Base-by-base conservation (phyloP, 2,797 vertebrate species). In the Hydrolagus colliei region DNA sequence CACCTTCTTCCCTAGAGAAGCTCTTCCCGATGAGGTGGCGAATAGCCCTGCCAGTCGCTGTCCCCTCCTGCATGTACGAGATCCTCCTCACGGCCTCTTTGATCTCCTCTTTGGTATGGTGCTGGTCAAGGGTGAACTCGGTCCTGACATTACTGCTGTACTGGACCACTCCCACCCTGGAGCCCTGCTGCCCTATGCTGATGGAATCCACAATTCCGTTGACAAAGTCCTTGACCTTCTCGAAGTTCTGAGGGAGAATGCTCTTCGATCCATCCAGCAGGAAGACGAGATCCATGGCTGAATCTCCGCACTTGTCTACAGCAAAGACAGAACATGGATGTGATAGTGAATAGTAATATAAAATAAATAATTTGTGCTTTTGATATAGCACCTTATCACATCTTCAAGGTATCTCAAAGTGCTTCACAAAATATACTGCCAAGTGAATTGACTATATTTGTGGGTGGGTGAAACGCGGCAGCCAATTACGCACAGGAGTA, bases 181-280 rank as follows among this genome's bases (percentile, higher is more conserved):
- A 93, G 86, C 95, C 94, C 86, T 9, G 93, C 0, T 97, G 96
- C 0, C 96, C 96, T 87, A 99, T 96, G 0, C 99, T 97, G 90
- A 99, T 90, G 0, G 96, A 97, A 87, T 99, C 98, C 62, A 99
- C 90, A 0, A 99, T 98, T 88, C 96, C 96, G 90, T 95, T 98
- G 91, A 99, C 97, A 91, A 96, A 99, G 90, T 96, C 97, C 93
- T 99, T 99, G 86, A 99, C 97, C 91, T 99, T 93, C 89, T 98
- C 97, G 10, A 99, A 99, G 93, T 99, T 99, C 93, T 99, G 97
- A 0, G 97, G 97, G 65, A 96, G 92, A 67, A 99, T 96, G 0
- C 97, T 99, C 91, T 99, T 99, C 14, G 97, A 99, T 59, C 97
- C 97, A 1, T 99, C 98, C 0, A 99, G 98, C 88, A 99, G 91